Conservation (phyloP, 64 coral and sea anemone genomes). For the Hydrozoanthus tunicans region DNA sequence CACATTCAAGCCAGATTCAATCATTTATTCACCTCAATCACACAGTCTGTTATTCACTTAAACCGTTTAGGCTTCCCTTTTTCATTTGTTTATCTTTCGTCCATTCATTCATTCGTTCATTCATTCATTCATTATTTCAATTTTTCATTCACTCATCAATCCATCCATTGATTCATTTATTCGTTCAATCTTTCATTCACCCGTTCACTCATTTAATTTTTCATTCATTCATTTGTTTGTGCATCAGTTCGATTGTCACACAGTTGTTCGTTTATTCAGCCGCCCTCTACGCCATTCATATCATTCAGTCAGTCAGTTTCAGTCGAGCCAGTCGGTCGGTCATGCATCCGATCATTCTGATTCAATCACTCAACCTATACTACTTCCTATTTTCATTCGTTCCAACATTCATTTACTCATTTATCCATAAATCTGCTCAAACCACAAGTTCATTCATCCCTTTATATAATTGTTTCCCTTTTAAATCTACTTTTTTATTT, state of each 20-base stretch:
- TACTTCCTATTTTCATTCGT: neutral
- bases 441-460: neutral
- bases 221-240: neutral
- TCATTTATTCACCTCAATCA: no score
- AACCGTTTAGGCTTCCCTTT: neutral
- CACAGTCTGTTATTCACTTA: no score
- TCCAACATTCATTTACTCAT: slow-evolving; percentile 2
- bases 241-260: neutral
- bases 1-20: no score
- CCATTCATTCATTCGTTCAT: neutral
- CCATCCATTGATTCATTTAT: neutral
- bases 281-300: no score
- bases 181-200: neutral
- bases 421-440: neutral
- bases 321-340: neutral
- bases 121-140: neutral
- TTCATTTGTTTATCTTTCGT: neutral
- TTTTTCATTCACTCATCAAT: neutral
- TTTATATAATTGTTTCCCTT: neutral
- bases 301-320: neutral
- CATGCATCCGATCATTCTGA: neutral
- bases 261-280: neutral
- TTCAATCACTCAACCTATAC: neutral
- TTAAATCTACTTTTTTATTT: neutral
- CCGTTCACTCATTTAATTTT: neutral